Percentiles rank a stretch among this genome's conserved stretches.
Conservation (phyloP, 2,888 invertebrate species). For the Lepas anatifera region DNA sequence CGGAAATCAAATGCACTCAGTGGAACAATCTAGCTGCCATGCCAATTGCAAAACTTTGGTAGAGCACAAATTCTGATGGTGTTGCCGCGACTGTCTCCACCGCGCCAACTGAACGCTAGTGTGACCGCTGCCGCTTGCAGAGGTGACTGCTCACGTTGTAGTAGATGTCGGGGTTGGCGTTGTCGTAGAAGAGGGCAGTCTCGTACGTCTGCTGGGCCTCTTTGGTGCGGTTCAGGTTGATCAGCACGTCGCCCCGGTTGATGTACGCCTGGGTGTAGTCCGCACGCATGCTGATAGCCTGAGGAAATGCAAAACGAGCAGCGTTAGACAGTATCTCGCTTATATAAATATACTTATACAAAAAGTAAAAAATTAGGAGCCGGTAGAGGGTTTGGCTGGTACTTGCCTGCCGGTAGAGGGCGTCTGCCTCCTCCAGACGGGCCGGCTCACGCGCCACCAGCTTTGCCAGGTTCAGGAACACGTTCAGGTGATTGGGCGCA, state of each 20-base stretch:
- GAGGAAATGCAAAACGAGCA: no score
- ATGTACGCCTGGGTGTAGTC: slow-evolving; percentile 95
- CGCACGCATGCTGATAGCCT: slow-evolving; percentile 94
- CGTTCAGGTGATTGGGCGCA: slow-evolving; percentile 89
- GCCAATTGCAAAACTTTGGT: no score
- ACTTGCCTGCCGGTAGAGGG: slow-evolving; percentile 72
- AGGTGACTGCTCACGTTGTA: slow-evolving; percentile 87
- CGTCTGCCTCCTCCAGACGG: slow-evolving; percentile 83
- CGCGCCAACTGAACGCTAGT: no score
- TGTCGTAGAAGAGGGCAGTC: slow-evolving; percentile 80
- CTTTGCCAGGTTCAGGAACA: slow-evolving; percentile 88
- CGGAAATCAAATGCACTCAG: no score
- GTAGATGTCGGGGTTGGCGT: slow-evolving; percentile 86
- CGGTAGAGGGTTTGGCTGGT: no score
- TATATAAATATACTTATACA: no score
- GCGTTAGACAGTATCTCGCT: no score
- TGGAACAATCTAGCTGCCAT: no score
- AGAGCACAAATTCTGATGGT: no score
- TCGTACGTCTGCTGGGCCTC: slow-evolving; percentile 93
- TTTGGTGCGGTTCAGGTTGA: slow-evolving; percentile 83
- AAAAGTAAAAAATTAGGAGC: no score
- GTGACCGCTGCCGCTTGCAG: no score
- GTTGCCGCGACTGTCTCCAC: no score
- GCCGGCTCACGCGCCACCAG: slow-evolving; percentile 85
- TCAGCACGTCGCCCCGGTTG: slow-evolving; percentile 88